A percentile compares a stretch with the other conserved stretches of the same genome.
Conservation (phyloP, 2,113 vertebrate genomes). For the Gopherus evgoodei region DNA sequence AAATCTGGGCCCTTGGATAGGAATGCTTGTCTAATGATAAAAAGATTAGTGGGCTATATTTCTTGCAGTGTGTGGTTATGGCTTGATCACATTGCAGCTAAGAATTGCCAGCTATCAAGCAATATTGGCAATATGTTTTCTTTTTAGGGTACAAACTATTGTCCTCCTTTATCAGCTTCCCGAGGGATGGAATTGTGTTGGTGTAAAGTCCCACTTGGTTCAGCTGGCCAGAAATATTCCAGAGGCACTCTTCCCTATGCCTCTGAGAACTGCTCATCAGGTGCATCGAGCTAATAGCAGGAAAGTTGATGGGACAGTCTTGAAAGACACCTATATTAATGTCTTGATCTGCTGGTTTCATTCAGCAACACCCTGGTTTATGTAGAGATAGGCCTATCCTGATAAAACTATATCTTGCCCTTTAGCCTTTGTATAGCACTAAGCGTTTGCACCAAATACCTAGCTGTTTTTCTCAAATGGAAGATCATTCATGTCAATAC, state of each 20-base stretch:
- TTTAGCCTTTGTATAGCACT: background rate
- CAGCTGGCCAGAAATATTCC: background rate
- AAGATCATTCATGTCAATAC: background rate
- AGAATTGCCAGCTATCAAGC: background rate
- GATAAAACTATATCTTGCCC: background rate
- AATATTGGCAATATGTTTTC: background rate
- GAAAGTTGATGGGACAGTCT: background rate
- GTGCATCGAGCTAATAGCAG: background rate
- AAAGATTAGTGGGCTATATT: background rate
- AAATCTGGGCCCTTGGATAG: background rate
- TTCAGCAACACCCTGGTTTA: background rate
- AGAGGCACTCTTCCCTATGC: background rate
- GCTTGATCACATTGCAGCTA: background rate
- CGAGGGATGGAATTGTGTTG: background rate
- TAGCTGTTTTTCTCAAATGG: background rate
- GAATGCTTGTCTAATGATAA: background rate
- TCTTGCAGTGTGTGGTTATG: background rate
- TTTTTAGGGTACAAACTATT: rapidly evolving
- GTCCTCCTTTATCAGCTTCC: background rate
- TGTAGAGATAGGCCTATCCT: background rate
- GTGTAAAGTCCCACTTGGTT: background rate
- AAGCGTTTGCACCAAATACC: background rate
- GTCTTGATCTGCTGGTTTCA: background rate
- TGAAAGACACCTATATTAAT: background rate
- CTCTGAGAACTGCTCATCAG: background rate